Evolutionary conservation across 2,113 vertebrate species (phyloP), one percentile per base, ranked within the genome.

Genomic region (Castor canadensis): DNA sequence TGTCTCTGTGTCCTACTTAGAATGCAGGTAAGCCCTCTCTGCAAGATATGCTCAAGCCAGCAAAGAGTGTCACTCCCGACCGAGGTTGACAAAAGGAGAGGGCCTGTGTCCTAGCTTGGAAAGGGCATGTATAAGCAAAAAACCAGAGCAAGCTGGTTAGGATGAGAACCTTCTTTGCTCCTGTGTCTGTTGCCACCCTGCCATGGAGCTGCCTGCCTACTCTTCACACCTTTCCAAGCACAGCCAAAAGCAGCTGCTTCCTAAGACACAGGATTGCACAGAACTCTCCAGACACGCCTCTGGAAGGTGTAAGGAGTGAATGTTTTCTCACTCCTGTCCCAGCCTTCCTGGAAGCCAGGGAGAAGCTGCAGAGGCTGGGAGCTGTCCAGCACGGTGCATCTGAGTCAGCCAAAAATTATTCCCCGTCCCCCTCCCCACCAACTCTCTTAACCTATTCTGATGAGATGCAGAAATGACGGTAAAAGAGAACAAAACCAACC

Each of bases 331-430:
- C 81, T 92, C 64, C 52, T 5, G n/a, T 54, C 35, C 56, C 19
- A 17, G 91, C 72, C 88, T 91, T 87, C 77, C 93, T 28, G 52
- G 90, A 92, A 94, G 60, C 58, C 58, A 87, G 38, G 62, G 40
- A 67, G 87, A 81, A 80, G 54, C 30, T 52, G 56, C 52, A 52
- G 83, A 93, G 87, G 40, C 79, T 94, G 82, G 91, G 95, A 92
- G 95, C 91, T 91, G 95, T 95, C 96, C 81, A 89, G 92, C 47
- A 4, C 0, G 8, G 26, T 4, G 1, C 49, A 22, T 84, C 85
- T 93, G 92, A 98, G 52, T 93, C 93, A 96, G 15, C 40, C 47
- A 60, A 49, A 86, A 75, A 86, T 75, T 56, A 82, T n/a, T 35
- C 54, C 20, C 30, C 77, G 35, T 22, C 7, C 9, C 38, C 49